Evolutionary conservation across 2,797 vertebrate species (phyloP).

Genomic region (Lophotriccus pileatus): DNA sequence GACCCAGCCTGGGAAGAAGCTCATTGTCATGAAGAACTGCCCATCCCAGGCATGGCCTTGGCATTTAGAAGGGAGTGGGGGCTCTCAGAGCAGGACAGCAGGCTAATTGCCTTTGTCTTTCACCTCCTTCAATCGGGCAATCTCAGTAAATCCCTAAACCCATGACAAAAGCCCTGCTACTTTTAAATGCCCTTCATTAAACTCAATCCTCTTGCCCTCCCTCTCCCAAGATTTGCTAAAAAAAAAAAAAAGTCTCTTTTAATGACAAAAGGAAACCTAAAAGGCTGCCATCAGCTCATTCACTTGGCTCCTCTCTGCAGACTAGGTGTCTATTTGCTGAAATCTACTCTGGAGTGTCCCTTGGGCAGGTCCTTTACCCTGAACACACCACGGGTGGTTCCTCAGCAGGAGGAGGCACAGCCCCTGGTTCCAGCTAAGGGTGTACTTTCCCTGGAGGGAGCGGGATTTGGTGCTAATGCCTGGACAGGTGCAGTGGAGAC

Average conservation of each 20-base stretch:
- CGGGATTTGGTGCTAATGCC: background rate
- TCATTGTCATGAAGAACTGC: constrained; percentile 47
- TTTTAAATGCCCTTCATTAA: constrained; percentile 49
- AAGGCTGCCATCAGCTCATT: constrained; percentile 30
- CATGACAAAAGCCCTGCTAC: constrained; percentile 50
- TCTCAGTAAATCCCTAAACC: constrained; percentile 21
- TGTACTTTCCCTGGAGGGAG: background rate
- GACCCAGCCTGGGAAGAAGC: background rate
- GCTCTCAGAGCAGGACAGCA: background rate
- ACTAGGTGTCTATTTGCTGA: constrained; percentile 48
- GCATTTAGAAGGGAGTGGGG: background rate
- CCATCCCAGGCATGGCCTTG: constrained; percentile 29
- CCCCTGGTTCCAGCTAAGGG: background rate
- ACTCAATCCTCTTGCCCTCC: background rate
- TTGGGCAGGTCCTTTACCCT: background rate
- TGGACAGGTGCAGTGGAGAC: background rate
- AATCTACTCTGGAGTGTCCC: background rate
- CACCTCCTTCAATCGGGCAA: background rate
- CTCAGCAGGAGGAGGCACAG: background rate
- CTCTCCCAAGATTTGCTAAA: constrained; percentile 1
- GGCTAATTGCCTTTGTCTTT: constrained; percentile 37
- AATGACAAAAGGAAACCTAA: constrained; percentile 52
- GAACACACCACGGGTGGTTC: background rate
- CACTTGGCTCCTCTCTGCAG: background rate
- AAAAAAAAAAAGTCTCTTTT: background rate